Conservation (phyloP, 2,888 invertebrate species). For the Palloptera scutellata region DNA sequence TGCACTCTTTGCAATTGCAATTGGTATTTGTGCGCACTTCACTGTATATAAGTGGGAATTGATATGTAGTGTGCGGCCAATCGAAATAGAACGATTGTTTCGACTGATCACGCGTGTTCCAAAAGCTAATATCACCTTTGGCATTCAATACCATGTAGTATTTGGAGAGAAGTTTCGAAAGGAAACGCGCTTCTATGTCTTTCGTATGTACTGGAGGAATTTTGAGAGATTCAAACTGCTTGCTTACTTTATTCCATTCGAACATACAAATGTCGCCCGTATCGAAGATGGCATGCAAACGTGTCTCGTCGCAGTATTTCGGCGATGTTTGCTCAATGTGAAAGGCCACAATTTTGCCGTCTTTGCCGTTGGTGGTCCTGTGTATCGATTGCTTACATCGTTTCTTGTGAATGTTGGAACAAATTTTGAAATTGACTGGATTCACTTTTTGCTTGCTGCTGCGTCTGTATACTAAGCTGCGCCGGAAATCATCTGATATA, state of each 20-base stretch:
- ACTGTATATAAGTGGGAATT: constrained; percentile 35
- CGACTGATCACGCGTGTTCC: constrained; percentile 47
- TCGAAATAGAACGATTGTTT: constrained; percentile 40
- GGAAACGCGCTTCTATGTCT: constrained; percentile 43
- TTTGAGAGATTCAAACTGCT: constrained; percentile 44
- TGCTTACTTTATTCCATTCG: constrained; percentile 48
- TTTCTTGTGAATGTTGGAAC: constrained; percentile 29
- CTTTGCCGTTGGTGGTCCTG: constrained; percentile 21
- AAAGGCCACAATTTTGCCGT: constrained; percentile 41
- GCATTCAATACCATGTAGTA: constrained; percentile 54
- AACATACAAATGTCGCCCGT: constrained; percentile 55
- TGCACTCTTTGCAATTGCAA: constrained; percentile 1
- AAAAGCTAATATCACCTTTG: constrained; percentile 48
- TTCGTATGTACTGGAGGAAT: constrained; percentile 44
- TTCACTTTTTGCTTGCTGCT: constrained; percentile 43
- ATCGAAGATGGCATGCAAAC: constrained; percentile 51
- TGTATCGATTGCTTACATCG: constrained; percentile 42
- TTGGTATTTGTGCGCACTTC: constrained; percentile 30
- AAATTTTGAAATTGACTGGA: constrained; percentile 36
- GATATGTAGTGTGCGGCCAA: constrained; percentile 37
- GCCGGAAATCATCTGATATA: constrained; percentile 47
- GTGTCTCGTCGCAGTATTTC: constrained; percentile 26
- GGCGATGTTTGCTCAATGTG: constrained; percentile 36
- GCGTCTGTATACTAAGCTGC: constrained; percentile 27
- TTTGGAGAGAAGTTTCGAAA: constrained; percentile 49